These are phyloP conservation scores for Eutrigla gurnardus DNA, from an alignment of 2,797 vertebrate genomes.

Conservation along the genomic window DNA sequence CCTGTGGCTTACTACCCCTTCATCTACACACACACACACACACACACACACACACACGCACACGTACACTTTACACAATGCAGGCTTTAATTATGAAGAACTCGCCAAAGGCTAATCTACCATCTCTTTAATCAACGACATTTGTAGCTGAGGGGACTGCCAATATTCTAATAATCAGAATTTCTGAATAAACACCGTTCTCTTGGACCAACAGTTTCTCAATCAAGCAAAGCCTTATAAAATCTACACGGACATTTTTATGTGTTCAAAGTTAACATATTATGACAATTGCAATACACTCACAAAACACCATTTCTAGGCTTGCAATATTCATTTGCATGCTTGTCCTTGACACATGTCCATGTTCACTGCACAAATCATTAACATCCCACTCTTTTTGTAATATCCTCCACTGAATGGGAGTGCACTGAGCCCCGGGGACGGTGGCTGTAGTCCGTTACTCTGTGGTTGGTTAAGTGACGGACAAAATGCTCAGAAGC, in stretches of 20 bases:
- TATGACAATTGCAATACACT: neutral
- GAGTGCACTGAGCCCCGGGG: conserved; percentile 34
- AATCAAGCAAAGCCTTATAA: conserved; percentile 41
- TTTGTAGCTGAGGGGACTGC: conserved; percentile 69
- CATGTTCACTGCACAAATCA: conserved; percentile 44
- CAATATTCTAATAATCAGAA: conserved; percentile 65
- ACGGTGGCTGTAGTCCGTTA: conserved; percentile 8
- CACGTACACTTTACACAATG: conserved; percentile 65
- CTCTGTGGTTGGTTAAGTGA: conserved; percentile 47
- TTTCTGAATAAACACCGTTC: conserved; percentile 48
- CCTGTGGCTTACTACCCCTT: conserved; percentile 69
- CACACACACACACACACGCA: conserved; percentile 62
- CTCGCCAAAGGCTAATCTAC: conserved; percentile 77
- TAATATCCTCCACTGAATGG: conserved; percentile 47
- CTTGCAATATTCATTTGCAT: conserved; percentile 26
- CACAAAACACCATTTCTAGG: neutral
- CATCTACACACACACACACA: conserved; percentile 48
- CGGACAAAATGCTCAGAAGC: conserved; percentile 31
- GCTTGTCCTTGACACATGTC: conserved; percentile 35
- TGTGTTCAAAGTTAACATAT: conserved; percentile 1
- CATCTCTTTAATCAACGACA: conserved; percentile 74
- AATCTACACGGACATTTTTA: conserved; percentile 3
- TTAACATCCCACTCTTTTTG: conserved; percentile 54
- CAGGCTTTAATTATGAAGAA: conserved; percentile 79
- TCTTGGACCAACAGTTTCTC: conserved; percentile 38